Conservation (phyloP, 2,797 vertebrate species). For the Malacoraja senta region DNA sequence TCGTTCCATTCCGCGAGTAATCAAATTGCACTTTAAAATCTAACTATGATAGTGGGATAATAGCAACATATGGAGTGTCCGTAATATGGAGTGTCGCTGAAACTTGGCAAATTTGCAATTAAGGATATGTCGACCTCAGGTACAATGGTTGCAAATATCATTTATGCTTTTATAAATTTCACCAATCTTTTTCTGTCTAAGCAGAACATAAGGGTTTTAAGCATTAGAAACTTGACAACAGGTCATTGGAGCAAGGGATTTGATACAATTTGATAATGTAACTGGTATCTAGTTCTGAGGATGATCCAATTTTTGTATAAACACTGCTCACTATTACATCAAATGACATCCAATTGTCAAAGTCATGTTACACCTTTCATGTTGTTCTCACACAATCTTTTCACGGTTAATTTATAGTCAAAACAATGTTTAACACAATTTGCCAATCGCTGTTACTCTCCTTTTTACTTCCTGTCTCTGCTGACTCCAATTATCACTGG, state of each 20-base stretch:
- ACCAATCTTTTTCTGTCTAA: neutral
- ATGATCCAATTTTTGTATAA: no score
- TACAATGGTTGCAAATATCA: neutral
- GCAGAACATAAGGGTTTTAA: neutral
- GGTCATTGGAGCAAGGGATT: neutral
- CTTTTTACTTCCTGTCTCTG: neutral
- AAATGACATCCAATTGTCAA: neutral
- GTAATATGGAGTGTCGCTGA: no score
- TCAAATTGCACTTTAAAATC: slow-evolving; percentile 44
- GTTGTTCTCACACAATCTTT: no score
- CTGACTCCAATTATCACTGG: neutral
- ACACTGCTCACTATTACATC: neutral
- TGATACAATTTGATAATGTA: neutral
- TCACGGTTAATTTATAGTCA: no score
- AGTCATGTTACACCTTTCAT: neutral
- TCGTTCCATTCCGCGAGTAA: slow-evolving; percentile 46
- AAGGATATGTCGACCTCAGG: neutral
- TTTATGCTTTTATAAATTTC: neutral
- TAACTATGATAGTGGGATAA: slow-evolving; percentile 49
- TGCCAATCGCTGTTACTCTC: neutral
- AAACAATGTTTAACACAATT: neutral
- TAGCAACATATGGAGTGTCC: slow-evolving; percentile 37
- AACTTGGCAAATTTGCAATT: neutral
- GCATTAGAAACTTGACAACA: neutral
- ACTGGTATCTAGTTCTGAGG: neutral